Base-by-base conservation (phyloP, 2,888 invertebrate genomes). In the Mycalesis mineus region DNA sequence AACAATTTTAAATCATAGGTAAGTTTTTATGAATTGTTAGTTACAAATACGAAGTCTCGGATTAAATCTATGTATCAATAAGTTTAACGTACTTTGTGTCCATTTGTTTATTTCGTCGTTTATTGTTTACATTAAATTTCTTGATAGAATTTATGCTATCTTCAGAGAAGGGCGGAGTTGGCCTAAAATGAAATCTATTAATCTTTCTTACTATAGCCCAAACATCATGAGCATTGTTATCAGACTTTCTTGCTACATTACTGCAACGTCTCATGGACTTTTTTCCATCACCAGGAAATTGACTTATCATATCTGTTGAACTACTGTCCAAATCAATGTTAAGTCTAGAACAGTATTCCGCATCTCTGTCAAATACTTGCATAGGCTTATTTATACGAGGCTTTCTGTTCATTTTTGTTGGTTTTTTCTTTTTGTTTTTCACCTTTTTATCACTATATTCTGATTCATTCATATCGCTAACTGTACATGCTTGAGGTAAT, bases 391-490 rank as follows among this genome's bases (percentile, higher is more conserved):
- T 72, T 5, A 57, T 40, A 33, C 66, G 64, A 44, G 41, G 14
- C 53, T 67, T 66, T 57, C 71, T 76, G 31, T 66, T 71, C n/a
- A 66, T 72, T 59, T 69, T 71, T 14, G 61, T 36, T 3, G 66
- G 55, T 9, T 65, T 65, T 29, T 74, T 71, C 66, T 78, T 84
- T 65, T 76, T 82, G 5, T 66, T 28, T 58, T 72, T 78, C n/a
- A 61, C 56, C 59, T 68, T 74, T n/a, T 63, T 66, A 36, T 73
- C 74, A 17, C 64, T 74, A 65, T 80, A 84, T 68, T 87, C 87
- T 5, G 80, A 79, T 50, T 88, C 87, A 55, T 84, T 88, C 68
- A 84, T 78, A 60, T 88, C 87, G 62, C 88, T 88, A 1, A 82
- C 85, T 11, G 86, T 86, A 58, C 81, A 82, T 17, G 63, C 61